Evolutionary conservation across 2,113 vertebrate species (phyloP).

Genomic region (Festucalex cinctus): DNA sequence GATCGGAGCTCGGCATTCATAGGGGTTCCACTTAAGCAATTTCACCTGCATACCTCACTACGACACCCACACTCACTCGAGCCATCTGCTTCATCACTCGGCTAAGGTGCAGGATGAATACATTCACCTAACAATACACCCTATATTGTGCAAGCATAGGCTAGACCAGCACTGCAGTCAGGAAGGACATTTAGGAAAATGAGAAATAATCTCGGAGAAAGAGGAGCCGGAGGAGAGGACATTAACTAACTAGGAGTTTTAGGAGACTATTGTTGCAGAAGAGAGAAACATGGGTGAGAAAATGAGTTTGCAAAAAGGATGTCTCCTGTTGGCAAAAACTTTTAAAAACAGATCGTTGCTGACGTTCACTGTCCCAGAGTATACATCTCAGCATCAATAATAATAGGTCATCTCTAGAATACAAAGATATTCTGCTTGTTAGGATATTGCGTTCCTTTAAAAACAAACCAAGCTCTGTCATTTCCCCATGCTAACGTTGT

Average conservation of each 20-base stretch:
- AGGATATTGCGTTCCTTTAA: constrained; percentile 9
- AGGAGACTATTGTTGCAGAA: neutral
- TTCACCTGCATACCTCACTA: constrained; percentile 32
- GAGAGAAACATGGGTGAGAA: constrained; percentile 15
- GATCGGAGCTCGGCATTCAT: neutral
- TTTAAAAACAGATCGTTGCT: neutral
- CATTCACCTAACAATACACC: constrained; percentile 41
- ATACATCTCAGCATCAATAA: constrained; percentile 11
- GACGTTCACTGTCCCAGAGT: constrained; percentile 6
- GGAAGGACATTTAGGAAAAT: constrained; percentile 8
- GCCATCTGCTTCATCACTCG: constrained; percentile 43
- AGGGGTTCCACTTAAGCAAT: constrained; percentile 35
- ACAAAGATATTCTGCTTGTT: constrained; percentile 6
- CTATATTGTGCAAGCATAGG: neutral
- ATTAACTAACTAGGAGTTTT: neutral
- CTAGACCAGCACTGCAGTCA: neutral
- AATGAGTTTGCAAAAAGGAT: constrained; percentile 19
- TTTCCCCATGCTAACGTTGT: constrained; percentile 19
- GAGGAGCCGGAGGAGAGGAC: constrained; percentile 8
- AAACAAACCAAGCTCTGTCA: constrained; percentile 13
- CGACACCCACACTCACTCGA: constrained; percentile 19
- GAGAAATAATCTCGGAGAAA: constrained; percentile 29
- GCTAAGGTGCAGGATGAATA: constrained; percentile 36
- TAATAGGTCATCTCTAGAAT: constrained; percentile 12
- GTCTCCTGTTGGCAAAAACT: neutral